Base-by-base conservation (phyloP, 2,113 vertebrate species). In the Ptychochromis oligacanthus region DNA sequence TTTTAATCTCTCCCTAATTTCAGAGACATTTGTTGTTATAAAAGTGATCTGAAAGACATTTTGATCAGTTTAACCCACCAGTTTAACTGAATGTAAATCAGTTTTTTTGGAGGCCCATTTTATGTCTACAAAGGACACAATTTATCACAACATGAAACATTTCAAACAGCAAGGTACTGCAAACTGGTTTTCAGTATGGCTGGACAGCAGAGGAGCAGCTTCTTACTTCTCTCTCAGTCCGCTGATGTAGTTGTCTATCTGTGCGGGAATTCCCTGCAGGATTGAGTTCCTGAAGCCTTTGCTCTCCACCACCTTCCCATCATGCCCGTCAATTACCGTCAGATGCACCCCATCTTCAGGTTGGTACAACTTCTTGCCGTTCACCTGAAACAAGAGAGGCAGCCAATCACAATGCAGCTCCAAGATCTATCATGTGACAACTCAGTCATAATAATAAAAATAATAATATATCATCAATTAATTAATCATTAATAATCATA, bases 231-330 rank as follows among this genome's bases (percentile, higher is more conserved):
- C 94, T 18, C 90, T 96, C 79, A 98, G 93, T 85, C 93, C 95
- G 13, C 87, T 94, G 84, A 99, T 80, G 1, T 97, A 98, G 81
- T 94, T 97, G 89, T 97, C 95, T 46, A 99, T 93, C 91, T 99
- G 97, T 61, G 96, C 93, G 2, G 98, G 98, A 17, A 98, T 95
- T 58, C 97, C 97, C 93, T 96, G 97, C 1, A 99, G 95, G 22
- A 98, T 91, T 9, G 96, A 62, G 40, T 95, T 97, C 87, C 93
- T 95, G 94, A 99, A 99, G 52, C 89, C 89, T 18, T 85, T 93
- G 57, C 82, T 96, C 54, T 96, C 96, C 24, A 97, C 88, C 80
- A 98, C 85, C n/a, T 94, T 97, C 24, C 98, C 98, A 0, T 89
- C 91, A 34, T 94, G 90, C 1, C 97, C 97, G 0, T 98, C 96